phyloP scores from a whole-genome alignment of 64 coral and sea anemone species.

The Porites australiensis region DNA sequence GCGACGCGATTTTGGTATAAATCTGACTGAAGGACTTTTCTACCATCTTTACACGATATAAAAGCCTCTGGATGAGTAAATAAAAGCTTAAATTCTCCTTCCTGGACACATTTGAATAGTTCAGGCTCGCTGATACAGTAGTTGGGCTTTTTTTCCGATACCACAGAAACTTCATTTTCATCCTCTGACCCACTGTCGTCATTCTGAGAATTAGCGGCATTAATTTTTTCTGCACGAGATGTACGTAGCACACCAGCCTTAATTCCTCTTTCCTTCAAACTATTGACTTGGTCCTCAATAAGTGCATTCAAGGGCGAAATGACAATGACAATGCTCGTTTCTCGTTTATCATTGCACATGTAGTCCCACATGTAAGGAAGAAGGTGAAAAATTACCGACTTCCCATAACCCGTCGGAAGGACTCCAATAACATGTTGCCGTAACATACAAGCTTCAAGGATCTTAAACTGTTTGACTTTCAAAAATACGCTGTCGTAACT shows the following conservation, averaged over 20 bases:
- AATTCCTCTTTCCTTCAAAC: neutral
- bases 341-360: neutral
- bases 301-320: constrained; percentile 30
- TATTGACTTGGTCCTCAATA: constrained; percentile 34
- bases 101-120: neutral
- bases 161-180: neutral
- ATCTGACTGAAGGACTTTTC: constrained; percentile 31
- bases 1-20: constrained; percentile 11
- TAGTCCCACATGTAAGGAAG: constrained; percentile 25
- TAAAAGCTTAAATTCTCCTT: neutral
- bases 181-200: neutral
- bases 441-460: constrained; percentile 32
- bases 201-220: neutral
- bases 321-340: neutral
- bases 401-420: constrained; percentile 54
- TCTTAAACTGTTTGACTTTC: constrained; percentile 26
- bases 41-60: constrained; percentile 44
- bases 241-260: neutral
- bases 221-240: no score
- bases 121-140: neutral
- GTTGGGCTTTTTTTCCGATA: no score
- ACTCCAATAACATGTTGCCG: constrained; percentile 30
- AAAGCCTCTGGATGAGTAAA: constrained; percentile 23
- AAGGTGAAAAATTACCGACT: constrained; percentile 41
- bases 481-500: constrained; percentile 22